phyloP scores from a whole-genome alignment of 2,797 vertebrate species.

The Malacoctenus gilli region DNA sequence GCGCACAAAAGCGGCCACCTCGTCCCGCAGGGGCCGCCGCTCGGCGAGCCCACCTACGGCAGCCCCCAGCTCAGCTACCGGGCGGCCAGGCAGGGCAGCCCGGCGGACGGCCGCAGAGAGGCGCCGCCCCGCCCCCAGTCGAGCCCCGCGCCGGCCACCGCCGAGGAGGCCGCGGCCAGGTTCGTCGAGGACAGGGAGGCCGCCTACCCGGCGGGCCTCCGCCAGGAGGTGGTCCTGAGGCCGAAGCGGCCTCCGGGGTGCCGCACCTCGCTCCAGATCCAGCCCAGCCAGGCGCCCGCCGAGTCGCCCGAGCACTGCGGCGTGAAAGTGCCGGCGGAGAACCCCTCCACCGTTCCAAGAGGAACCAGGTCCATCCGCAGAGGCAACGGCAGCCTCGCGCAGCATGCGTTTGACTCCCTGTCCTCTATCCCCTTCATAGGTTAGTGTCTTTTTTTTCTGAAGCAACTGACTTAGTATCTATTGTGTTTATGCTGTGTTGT shows the following conservation, averaged over 20 bases:
- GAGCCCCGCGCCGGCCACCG: constrained; percentile 28
- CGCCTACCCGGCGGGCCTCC: constrained; percentile 68
- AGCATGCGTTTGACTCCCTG: constrained; percentile 87
- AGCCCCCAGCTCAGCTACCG: constrained; percentile 72
- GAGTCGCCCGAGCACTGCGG: constrained; percentile 65
- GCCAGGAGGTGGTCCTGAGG: constrained; percentile 87
- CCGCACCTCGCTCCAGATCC: constrained; percentile 62
- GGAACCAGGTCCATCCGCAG: constrained; percentile 44
- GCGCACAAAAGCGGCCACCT: constrained; percentile 84
- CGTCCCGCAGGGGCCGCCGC: constrained; percentile 86
- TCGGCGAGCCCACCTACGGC: constrained; percentile 82
- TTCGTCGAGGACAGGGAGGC: constrained; percentile 70
- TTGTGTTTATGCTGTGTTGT: too few relatives aligned
- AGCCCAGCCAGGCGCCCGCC: constrained; percentile 75
- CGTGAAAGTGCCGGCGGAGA: constrained; percentile 28
- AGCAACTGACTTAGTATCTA: neutral
- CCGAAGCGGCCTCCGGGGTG: constrained; percentile 85
- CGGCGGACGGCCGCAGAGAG: constrained; percentile 38
- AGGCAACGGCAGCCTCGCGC: constrained; percentile 79
- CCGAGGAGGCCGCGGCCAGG: constrained; percentile 60
- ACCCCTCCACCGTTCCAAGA: constrained; percentile 44
- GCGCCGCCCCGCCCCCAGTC: constrained; percentile 55
- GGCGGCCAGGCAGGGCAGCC: constrained; percentile 49
- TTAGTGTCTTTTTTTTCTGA: constrained; percentile 75
- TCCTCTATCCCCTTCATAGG: constrained; percentile 96